phyloP scores from a whole-genome alignment of 2,888 invertebrate species.

The Melikaiella ostensackeni region DNA sequence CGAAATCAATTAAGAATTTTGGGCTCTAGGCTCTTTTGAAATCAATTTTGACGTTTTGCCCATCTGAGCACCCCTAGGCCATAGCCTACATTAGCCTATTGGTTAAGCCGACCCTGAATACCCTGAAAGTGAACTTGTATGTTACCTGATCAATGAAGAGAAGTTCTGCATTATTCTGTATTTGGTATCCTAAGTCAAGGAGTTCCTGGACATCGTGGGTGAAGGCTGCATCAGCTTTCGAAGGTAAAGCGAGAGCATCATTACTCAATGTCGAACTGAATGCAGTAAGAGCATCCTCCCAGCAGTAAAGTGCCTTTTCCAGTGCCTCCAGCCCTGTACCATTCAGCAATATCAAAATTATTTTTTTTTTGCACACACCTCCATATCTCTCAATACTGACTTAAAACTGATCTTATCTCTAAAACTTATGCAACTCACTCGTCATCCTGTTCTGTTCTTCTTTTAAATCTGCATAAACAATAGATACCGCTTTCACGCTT shows the following conservation, averaged over 20 bases:
- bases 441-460: no score
- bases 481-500: slow-evolving; percentile 30
- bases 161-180: slow-evolving; percentile 92
- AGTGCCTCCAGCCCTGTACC: slow-evolving; percentile 92
- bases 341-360: slow-evolving; percentile 38
- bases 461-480: slow-evolving; percentile 35
- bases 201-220: slow-evolving; percentile 82
- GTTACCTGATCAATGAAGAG: slow-evolving; percentile 87
- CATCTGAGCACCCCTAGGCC: no score
- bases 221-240: slow-evolving; percentile 92
- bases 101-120: no score
- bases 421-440: no score
- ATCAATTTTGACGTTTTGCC: no score
- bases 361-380: no score
- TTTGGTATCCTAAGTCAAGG: slow-evolving; percentile 89
- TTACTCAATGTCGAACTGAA: slow-evolving; percentile 83
- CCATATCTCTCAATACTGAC: no score
- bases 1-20: no score
- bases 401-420: no score
- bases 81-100: no score
- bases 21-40: no score
- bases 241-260: slow-evolving; percentile 84
- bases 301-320: slow-evolving; percentile 93
- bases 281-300: slow-evolving; percentile 95
- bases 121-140: not conserved